Base-by-base conservation (phyloP, 2,888 invertebrate species). In the Cheilosia urbana region DNA sequence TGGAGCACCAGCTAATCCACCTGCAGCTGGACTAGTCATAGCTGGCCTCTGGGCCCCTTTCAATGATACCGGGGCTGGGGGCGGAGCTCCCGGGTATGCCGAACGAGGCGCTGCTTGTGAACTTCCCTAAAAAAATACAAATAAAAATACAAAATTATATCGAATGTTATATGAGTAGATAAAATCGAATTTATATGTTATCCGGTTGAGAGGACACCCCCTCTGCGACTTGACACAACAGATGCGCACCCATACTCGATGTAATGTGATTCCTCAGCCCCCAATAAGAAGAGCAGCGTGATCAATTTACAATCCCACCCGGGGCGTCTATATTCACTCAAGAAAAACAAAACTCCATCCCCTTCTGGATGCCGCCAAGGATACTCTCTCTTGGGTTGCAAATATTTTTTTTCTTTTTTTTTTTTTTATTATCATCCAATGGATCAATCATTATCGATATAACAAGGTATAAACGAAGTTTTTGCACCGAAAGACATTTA, bases 1-100 rank as follows among this genome's bases (percentile, higher is more conserved):
- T 66, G 90, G 91, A 87, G 92, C 91, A 88, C 91, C 92, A 89
- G 92, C 90, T 89, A 92, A 90, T 85, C 92, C 92, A 89, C 92
- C 90, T 89, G 92, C 91, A 89, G 92, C 92, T 89, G 92, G 92
- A 90, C 92, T 92, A 89, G 91, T 92, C 92, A 92, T 92, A 89
- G 91, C 91, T 90, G 92, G 91, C 89, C 91, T 90, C 88, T 91
- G 92, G 89, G 90, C 90, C 90, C 92, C 92, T 90, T 92, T 92
- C 79, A 92, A 89, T 88, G 92, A 90, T 88, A 91, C 90, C 88
- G 92, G 90, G 89, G 91, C 90, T 90, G 91, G 92, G 88, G 92
- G 91, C 90, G 92, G 91, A 89, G 92, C 91, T 89, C 92, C 92
- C 89, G 92, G 91, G 88, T 90, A 92, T 84, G 91, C 90, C 89